phyloP scores from a whole-genome alignment of 2,888 invertebrate genomes.

The Hydroisotoma schaefferi region DNA sequence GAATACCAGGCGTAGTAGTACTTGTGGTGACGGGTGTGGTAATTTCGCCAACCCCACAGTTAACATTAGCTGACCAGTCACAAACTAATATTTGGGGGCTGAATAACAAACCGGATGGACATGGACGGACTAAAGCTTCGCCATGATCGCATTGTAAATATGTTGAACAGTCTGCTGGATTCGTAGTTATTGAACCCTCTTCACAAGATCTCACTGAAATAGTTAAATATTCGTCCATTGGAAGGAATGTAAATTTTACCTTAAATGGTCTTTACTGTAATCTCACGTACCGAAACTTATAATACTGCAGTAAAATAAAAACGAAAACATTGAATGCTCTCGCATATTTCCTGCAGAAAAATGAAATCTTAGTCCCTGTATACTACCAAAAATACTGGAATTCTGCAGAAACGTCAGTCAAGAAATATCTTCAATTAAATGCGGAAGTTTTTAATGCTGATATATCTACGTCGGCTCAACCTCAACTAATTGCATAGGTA shows the following conservation, averaged over 20 bases:
- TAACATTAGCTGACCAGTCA: slow-evolving; percentile 34
- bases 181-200: slow-evolving; percentile 14
- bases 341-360: no score
- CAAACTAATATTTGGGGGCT: slow-evolving; percentile 24
- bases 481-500: no score
- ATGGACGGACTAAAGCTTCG: slow-evolving; percentile 17
- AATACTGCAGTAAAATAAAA: neutral
- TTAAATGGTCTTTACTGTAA: neutral
- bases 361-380: no score
- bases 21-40: slow-evolving; percentile 4
- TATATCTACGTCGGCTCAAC: no score
- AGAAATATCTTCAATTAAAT: no score
- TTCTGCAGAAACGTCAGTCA: no score
- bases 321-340: no score
- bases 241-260: neutral
- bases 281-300: neutral
- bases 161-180: slow-evolving; percentile 24
- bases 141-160: slow-evolving; percentile 29
- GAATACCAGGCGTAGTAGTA: slow-evolving; percentile 2
- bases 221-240: neutral
- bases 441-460: no score
- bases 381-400: no score
- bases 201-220: slow-evolving; percentile 2
- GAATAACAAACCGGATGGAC: slow-evolving; percentile 28
- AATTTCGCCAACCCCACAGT: slow-evolving; percentile 15